Conservation (phyloP, 1,140 invertebrate species). For the Achatina immaculata region DNA sequence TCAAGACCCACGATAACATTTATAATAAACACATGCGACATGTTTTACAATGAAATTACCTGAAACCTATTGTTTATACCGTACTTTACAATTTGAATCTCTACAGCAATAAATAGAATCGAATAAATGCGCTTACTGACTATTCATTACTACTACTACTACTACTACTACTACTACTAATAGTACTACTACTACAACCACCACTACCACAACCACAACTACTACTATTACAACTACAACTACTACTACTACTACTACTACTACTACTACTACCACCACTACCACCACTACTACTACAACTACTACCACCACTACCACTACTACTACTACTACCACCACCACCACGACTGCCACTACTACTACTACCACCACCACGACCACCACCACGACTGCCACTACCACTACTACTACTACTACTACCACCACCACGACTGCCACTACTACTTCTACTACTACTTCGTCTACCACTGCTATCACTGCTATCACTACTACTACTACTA, state of each 20-base stretch:
- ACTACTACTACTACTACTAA: too few species aligned
- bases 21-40: too few species aligned
- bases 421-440: not conserved
- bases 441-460: constrained; percentile 17
- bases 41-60: too few species aligned
- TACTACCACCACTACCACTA: constrained; percentile 2
- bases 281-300: not conserved
- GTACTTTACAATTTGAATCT: too few species aligned
- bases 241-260: not conserved
- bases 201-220: too few species aligned
- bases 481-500: constrained; percentile 23
- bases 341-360: constrained; percentile 19
- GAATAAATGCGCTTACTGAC: too few species aligned
- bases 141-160: too few species aligned
- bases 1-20: too few species aligned
- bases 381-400: constrained; percentile 1
- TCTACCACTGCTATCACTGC: constrained; percentile 11
- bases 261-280: not conserved
- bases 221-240: too few species aligned
- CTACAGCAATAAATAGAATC: too few species aligned
- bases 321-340: constrained; percentile 8
- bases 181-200: too few species aligned
- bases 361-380: not conserved
- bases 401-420: constrained; percentile 15
- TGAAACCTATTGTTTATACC: too few species aligned